Percentiles rank a stretch among this genome's conserved stretches.
Evolutionary conservation across 2,888 invertebrate genomes (phyloP).

Genomic region (Xiphydria camelus): DNA sequence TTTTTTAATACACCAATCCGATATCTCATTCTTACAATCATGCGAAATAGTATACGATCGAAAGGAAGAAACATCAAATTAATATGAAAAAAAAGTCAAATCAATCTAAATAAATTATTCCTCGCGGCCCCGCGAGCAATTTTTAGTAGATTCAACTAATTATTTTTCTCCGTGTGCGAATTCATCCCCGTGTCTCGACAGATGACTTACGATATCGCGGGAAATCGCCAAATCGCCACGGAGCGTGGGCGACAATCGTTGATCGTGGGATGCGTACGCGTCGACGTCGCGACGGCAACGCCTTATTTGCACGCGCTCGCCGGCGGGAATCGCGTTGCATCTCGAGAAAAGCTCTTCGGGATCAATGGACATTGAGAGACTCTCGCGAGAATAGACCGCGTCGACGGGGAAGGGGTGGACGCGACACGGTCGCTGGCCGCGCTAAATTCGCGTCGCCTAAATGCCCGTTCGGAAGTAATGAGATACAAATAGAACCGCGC

Average conservation of each 20-base stretch:
- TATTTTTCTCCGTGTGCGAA: too few species aligned
- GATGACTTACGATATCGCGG: constrained; percentile 10
- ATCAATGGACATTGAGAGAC: constrained; percentile 9
- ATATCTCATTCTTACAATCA: too few species aligned
- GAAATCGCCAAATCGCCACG: not conserved
- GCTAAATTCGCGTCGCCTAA: constrained; percentile 18
- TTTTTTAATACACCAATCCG: too few species aligned
- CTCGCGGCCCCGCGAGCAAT: too few species aligned
- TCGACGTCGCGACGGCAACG: constrained; percentile 2
- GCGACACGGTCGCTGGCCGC: not conserved
- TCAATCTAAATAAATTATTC: too few species aligned
- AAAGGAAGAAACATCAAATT: too few species aligned
- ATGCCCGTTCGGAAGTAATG: constrained; percentile 46
- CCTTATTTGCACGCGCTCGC: not conserved
- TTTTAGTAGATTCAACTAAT: too few species aligned
- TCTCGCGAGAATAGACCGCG: constrained; percentile 6
- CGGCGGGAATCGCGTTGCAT: constrained; percentile 7
- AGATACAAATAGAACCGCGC: constrained; percentile 50
- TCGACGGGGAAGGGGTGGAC: constrained; percentile 1
- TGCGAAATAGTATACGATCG: too few species aligned
- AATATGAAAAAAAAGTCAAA: too few species aligned
- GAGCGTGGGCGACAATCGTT: not conserved
- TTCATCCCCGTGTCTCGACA: constrained; percentile 6
- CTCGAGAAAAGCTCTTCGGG: too few species aligned
- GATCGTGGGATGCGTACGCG: constrained; percentile 1